phyloP scores from a whole-genome alignment of 2,113 vertebrate genomes.

The Oreotrochilus melanogaster region DNA sequence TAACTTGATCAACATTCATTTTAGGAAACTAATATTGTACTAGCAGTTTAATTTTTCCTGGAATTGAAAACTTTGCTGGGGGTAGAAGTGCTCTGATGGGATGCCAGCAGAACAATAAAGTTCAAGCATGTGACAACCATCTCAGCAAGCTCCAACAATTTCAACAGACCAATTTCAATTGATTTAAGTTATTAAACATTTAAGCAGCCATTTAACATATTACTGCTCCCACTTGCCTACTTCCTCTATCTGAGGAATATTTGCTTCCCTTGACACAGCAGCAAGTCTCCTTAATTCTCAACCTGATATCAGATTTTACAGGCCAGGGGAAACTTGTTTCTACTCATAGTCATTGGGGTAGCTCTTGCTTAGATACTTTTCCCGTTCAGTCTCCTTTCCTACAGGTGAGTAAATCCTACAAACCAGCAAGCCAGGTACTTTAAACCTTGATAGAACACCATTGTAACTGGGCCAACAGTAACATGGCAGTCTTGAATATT shows the following conservation, averaged over 20 bases:
- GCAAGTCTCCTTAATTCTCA: neutral
- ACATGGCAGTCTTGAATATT: neutral
- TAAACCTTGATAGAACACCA: neutral
- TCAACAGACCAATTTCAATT: neutral
- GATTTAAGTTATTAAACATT: neutral
- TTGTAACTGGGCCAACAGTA: neutral
- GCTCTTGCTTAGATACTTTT: neutral
- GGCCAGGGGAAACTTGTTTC: neutral
- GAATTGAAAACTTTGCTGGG: neutral
- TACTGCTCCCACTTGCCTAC: neutral
- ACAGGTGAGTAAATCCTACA: neutral
- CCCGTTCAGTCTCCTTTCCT: neutral
- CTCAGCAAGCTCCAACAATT: neutral
- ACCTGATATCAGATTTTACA: neutral
- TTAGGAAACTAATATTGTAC: neutral
- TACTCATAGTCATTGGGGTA: neutral
- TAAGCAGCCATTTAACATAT: neutral
- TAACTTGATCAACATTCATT: neutral
- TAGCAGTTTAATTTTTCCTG: neutral
- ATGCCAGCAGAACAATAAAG: neutral
- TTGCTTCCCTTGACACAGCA: neutral
- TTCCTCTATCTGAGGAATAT: neutral
- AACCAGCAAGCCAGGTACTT: neutral
- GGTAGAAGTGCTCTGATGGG: neutral
- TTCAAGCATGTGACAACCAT: accelerated